Percentiles rank a stretch among this genome's conserved stretches.
Evolutionary conservation across 2,797 vertebrate genomes (phyloP).

Genomic region (Acrossocheilus fasciatus): DNA sequence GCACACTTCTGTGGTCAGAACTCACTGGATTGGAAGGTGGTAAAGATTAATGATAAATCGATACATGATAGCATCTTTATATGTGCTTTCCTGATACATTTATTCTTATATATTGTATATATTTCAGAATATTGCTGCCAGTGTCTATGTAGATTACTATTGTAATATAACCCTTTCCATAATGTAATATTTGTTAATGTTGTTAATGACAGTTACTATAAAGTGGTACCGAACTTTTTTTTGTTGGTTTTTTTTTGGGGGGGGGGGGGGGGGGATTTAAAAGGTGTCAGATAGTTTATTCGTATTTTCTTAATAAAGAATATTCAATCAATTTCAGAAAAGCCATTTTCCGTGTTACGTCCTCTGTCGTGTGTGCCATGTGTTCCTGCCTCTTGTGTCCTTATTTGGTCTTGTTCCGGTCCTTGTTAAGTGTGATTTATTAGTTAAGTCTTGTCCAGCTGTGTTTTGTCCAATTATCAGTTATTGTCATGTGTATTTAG

Average conservation of each 20-base stretch:
- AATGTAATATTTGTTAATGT: conserved; percentile 22
- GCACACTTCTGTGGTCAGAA: background rate
- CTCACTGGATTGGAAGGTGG: background rate
- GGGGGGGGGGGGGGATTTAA: background rate
- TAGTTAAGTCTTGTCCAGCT: no score
- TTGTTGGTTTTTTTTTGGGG: no score
- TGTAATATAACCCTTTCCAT: background rate
- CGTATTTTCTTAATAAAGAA: conserved; percentile 37
- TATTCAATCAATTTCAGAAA: conserved; percentile 2
- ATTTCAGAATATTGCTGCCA: conserved; percentile 28
- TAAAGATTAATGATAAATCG: background rate
- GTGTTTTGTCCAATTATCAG: no score
- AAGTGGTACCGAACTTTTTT: conserved; percentile 3
- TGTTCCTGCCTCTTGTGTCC: no score
- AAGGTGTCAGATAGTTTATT: background rate
- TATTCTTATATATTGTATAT: conserved; percentile 36
- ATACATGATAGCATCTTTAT: background rate
- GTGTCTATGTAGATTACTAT: background rate
- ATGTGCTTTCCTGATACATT: background rate
- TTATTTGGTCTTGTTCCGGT: no score
- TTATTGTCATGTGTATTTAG: no score
- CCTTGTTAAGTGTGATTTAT: no score
- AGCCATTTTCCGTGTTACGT: background rate
- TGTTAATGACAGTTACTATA: background rate
- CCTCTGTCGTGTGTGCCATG: no score